These are phyloP conservation scores for Ancistrus triradiatus DNA, from an alignment of 2,113 vertebrate species.

Conservation along the genomic window DNA sequence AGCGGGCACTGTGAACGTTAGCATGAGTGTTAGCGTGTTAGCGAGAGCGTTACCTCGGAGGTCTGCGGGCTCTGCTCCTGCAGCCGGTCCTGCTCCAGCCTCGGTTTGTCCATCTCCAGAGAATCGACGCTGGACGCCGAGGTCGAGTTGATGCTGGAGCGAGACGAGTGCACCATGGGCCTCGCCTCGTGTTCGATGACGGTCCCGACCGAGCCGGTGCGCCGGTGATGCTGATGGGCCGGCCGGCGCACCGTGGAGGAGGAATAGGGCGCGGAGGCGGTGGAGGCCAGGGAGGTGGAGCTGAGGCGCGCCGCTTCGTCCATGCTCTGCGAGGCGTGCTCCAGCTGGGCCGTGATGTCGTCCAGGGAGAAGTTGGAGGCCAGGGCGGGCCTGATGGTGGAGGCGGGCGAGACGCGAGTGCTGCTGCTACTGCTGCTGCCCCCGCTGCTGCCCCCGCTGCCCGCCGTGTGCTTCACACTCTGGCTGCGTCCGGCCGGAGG, in stretches of 20 bases:
- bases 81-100: constrained; percentile 76
- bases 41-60: constrained; percentile 76
- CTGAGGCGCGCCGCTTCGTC: constrained; percentile 90
- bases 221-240: constrained; percentile 73
- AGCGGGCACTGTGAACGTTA: no score
- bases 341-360: constrained; percentile 94
- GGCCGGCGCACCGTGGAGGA: constrained; percentile 68
- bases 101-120: constrained; percentile 81
- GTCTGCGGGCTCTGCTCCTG: constrained; percentile 66
- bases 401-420: constrained; percentile 74
- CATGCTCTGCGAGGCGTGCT: constrained; percentile 96
- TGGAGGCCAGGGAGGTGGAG: constrained; percentile 60
- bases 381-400: constrained; percentile 64
- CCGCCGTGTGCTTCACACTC: constrained; percentile 55
- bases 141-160: constrained; percentile 86
- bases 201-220: constrained; percentile 90
- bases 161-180: constrained; percentile 84
- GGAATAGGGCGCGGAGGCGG: constrained; percentile 58
- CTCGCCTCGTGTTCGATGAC: constrained; percentile 88
- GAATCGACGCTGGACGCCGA: constrained; percentile 91
- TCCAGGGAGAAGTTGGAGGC: constrained; percentile 90
- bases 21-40: no score
- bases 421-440: constrained; percentile 74
- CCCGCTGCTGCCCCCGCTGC: constrained; percentile 64
- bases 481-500: constrained; percentile 73